These are phyloP conservation scores for Morone chrysops DNA, from an alignment of 2,113 vertebrate species.

Conservation along the genomic window DNA sequence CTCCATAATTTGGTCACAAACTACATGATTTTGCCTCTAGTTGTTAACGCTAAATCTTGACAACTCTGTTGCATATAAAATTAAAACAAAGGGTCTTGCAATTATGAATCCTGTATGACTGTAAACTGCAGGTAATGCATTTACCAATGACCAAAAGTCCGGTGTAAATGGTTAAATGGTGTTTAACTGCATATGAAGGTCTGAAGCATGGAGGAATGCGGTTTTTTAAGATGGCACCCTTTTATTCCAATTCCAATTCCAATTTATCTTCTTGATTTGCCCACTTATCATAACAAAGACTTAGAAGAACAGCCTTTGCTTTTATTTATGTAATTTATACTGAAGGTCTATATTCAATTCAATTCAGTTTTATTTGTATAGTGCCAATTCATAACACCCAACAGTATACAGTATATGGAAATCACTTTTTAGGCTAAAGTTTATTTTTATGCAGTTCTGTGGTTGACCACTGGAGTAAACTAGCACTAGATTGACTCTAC, in stretches of 20 bases:
- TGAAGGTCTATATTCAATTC: neutral
- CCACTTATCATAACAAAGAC: neutral
- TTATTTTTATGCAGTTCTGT: neutral
- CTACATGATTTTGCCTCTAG: neutral
- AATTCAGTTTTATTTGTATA: too few relatives aligned
- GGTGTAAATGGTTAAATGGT: neutral
- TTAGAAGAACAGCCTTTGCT: too few relatives aligned
- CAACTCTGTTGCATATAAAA: neutral
- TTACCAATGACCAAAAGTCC: neutral
- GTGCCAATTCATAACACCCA: too few relatives aligned
- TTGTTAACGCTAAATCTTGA: neutral
- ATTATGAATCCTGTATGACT: too few relatives aligned
- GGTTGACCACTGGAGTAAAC: neutral
- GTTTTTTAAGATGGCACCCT: neutral
- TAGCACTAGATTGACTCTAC: neutral
- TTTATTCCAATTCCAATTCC: neutral
- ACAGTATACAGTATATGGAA: too few relatives aligned
- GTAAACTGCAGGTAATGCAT: neutral
- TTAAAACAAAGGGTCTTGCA: too few relatives aligned
- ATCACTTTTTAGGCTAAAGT: neutral
- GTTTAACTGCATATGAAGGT: neutral
- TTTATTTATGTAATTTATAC: neutral
- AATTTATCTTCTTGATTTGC: neutral
- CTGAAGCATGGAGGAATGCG: neutral
- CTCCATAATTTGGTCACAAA: neutral